These are phyloP conservation scores for Limnodromus scolopaceus DNA, from an alignment of 2,797 vertebrate species.

Conservation along the genomic window DNA sequence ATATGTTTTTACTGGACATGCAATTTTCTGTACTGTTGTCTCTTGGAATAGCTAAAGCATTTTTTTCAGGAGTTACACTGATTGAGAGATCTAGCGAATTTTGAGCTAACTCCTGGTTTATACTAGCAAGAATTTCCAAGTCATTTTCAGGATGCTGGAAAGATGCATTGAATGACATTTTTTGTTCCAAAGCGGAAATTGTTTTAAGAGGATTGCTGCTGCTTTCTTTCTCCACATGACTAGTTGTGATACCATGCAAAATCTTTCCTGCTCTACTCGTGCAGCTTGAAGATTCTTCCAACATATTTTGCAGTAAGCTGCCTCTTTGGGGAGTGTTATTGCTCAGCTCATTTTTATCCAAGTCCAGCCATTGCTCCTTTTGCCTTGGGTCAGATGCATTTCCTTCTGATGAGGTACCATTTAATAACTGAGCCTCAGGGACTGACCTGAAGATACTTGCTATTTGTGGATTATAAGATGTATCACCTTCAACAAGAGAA, in stretches of 20 bases:
- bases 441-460: conserved; percentile 76
- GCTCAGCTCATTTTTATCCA: background rate
- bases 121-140: background rate
- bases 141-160: background rate
- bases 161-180: background rate
- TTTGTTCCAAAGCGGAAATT: background rate
- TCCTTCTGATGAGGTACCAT: background rate
- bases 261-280: background rate
- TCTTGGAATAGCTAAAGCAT: background rate
- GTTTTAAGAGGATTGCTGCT: background rate
- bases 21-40: background rate
- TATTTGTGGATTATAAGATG: conserved; percentile 79
- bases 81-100: background rate
- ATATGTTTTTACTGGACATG: background rate
- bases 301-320: background rate
- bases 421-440: background rate
- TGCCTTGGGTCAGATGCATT: background rate
- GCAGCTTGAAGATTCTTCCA: background rate
- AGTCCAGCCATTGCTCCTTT: background rate
- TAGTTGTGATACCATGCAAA: background rate
- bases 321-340: background rate
- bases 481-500: conserved; percentile 80
- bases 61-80: background rate
- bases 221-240: background rate
- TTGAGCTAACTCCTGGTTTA: background rate